Conservation (phyloP, 2,113 vertebrate genomes). For the Podilymbus podiceps region DNA sequence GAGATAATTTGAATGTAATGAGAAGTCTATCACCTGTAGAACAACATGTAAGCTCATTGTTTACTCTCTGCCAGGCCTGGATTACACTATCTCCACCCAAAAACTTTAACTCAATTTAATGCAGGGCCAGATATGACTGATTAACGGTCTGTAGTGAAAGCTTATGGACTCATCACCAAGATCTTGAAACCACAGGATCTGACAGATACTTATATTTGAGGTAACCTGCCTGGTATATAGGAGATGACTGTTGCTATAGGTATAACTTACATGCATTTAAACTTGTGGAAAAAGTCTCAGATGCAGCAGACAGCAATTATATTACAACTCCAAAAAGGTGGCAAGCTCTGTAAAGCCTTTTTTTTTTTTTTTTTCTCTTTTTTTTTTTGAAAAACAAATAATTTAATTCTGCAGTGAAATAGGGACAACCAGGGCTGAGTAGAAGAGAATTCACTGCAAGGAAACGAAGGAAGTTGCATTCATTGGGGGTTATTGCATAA, state of each 20-base stretch:
- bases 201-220: neutral
- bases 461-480: rapidly evolving
- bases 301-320: neutral
- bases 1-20: neutral
- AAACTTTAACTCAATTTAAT: neutral
- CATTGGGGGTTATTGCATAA: neutral
- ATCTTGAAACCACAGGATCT: neutral
- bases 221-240: too few species aligned
- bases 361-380: too few species aligned
- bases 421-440: neutral
- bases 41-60: neutral
- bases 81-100: neutral
- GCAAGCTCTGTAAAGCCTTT: neutral
- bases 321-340: neutral
- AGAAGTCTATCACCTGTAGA: neutral
- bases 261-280: neutral
- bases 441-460: neutral
- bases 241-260: neutral
- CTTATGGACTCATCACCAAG: neutral
- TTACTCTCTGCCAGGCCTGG: neutral
- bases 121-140: neutral
- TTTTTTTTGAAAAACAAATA: neutral
- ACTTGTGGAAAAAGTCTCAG: neutral
- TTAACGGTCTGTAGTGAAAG: neutral
- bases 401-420: neutral